Percentiles rank a stretch among this genome's conserved stretches.
These are phyloP conservation scores for Morpho achilles DNA, from an alignment of 2,888 invertebrate genomes.

Conservation along the genomic window DNA sequence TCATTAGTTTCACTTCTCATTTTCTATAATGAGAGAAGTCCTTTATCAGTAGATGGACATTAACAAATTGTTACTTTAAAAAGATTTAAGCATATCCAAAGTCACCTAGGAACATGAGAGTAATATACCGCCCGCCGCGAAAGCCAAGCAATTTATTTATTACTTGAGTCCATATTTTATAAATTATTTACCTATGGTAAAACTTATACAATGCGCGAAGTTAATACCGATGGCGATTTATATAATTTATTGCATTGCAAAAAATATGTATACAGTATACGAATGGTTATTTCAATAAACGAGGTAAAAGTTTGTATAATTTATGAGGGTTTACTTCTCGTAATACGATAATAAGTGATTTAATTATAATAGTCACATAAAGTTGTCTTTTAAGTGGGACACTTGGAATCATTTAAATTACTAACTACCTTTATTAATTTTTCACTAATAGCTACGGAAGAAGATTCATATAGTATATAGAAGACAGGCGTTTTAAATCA, in stretches of 20 bases:
- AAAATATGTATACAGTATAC: slow-evolving; percentile 30
- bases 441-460: too few relatives aligned
- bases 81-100: background rate
- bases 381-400: slow-evolving; percentile 1
- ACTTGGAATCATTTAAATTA: background rate
- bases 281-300: slow-evolving; percentile 20
- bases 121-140: slow-evolving; percentile 20
- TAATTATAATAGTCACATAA: slow-evolving; percentile 5
- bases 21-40: too few relatives aligned
- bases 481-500: too few relatives aligned
- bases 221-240: slow-evolving; percentile 26
- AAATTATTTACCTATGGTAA: slow-evolving; percentile 23
- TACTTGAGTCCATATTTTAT: slow-evolving; percentile 19
- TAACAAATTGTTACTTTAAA: too few relatives aligned
- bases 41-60: too few relatives aligned
- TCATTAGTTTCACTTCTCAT: too few relatives aligned
- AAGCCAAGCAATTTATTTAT: slow-evolving; percentile 25
- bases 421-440: background rate
- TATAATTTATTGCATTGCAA: slow-evolving; percentile 30
- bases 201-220: slow-evolving; percentile 23
- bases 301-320: slow-evolving; percentile 14
- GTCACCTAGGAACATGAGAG: slow-evolving; percentile 2
- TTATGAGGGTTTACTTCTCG: slow-evolving; percentile 12
- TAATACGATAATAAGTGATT: slow-evolving; percentile 9
- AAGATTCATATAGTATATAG: too few relatives aligned